Conservation (phyloP, 2,888 invertebrate species). For the Spilarctia lutea region DNA sequence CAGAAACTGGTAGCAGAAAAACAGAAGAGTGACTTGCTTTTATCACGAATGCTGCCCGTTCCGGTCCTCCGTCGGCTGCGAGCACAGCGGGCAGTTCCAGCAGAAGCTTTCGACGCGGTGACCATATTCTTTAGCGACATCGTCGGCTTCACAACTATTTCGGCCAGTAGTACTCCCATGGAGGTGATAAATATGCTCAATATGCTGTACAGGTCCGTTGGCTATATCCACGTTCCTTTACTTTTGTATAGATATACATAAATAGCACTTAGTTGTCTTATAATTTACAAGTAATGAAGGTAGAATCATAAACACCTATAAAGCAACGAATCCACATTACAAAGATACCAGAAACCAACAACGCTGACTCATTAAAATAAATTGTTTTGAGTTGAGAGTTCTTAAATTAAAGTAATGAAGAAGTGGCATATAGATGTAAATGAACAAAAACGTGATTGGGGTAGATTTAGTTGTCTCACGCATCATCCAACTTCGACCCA, state of each 20-base stretch:
- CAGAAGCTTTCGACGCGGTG: constrained; percentile 89
- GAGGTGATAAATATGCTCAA: constrained; percentile 89
- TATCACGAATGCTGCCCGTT: constrained; percentile 86
- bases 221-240: constrained; percentile 11
- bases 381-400: no score
- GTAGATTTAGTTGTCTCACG: neutral
- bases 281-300: neutral
- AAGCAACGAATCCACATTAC: no score
- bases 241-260: neutral
- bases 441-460: no score
- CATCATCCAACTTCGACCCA: neutral
- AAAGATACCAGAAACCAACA: neutral
- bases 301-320: no score
- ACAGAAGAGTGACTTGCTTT: constrained; percentile 85
- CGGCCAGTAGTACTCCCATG: constrained; percentile 88
- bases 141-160: constrained; percentile 89
- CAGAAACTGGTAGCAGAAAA: constrained; percentile 84
- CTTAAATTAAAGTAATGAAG: no score
- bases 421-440: no score
- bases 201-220: constrained; percentile 88
- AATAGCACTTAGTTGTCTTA: neutral
- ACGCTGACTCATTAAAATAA: neutral
- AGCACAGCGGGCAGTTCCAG: constrained; percentile 86
- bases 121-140: constrained; percentile 91
- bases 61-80: constrained; percentile 85